Base-by-base conservation (phyloP, 2,797 vertebrate genomes). In the Tolypeutes matacus region DNA sequence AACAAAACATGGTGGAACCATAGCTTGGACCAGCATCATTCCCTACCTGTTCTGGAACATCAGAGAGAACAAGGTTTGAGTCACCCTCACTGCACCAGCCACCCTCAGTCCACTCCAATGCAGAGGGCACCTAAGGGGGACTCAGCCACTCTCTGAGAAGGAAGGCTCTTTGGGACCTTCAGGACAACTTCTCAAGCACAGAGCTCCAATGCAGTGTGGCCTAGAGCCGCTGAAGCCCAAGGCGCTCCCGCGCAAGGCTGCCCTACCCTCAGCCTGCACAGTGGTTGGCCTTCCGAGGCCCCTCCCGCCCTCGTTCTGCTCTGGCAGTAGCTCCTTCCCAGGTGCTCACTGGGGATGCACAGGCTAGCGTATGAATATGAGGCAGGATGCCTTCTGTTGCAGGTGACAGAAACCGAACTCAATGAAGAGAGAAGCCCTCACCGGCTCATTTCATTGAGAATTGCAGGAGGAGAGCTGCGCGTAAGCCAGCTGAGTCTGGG, bases 331-430 rank as follows among this genome's bases (percentile, higher is more conserved):
- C 0, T 53, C 14, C 14, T 4, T 9, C 56, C 86, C 73, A 62
- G 39, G 46, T 31, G 5, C 82, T 65, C 34, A 14, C 7, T 31
- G 56, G 20, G 13, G 67, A 7, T 3, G 0, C 56, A 4, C 56
- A n/a, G 7, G 4, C 34, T 67, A 27, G 31, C 8, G 14, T 5
- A 29, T 25, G 31, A 49, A 75, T 11, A 4, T 3, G 2, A 20
- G 34, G 31, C 27, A 42, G 31, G 56, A 49, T 0, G 0, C n/a
- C 9, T 72, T 65, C 0, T 0, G 18, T 15, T 23, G 0, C 60
- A 60, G 46, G 49, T 12, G 17, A 18, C 64, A 69, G 64, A 92
- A 83, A 77, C 39, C 18, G 62, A 67, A 17, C 36, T 70, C 39
- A 39, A 62, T 7, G 31, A 0, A 53, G n/a, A 36, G 42, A 70